Evolutionary conservation across 2,113 vertebrate species (phyloP).

Genomic region (Thomomys bottae): DNA sequence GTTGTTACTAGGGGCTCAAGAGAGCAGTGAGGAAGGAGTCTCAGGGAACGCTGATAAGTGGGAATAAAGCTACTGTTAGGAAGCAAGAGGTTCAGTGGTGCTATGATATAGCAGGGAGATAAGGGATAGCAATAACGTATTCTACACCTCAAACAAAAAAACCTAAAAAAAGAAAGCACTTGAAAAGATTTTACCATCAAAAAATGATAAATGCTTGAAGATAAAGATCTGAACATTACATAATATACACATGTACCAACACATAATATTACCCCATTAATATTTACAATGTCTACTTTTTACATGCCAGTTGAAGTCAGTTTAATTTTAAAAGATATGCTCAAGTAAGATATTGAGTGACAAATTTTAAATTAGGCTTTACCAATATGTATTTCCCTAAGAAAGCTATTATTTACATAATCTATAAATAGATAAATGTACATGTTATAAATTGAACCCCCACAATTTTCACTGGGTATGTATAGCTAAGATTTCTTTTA

Average conservation of each 20-base stretch:
- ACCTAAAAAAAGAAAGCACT: not conserved
- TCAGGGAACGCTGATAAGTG: not conserved
- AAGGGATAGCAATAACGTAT: too few relatives aligned
- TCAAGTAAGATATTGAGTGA: not conserved
- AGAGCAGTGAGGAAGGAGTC: not conserved
- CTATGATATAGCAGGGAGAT: too few relatives aligned
- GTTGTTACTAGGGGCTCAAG: not conserved
- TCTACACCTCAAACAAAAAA: too few relatives aligned
- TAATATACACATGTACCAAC: not conserved
- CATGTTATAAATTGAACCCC: not conserved
- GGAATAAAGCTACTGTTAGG: too few relatives aligned
- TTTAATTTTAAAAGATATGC: not conserved
- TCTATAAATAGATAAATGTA: constrained; percentile 34
- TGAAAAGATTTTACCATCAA: not conserved
- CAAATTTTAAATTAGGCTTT: constrained; percentile 42
- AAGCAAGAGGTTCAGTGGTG: too few relatives aligned
- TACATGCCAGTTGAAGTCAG: not conserved
- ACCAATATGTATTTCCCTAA: constrained; percentile 33
- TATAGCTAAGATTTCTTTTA: constrained; percentile 7
- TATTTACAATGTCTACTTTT: not conserved
- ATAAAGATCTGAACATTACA: not conserved
- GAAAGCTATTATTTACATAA: not conserved
- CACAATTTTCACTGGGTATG: not conserved
- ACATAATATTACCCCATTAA: not conserved
- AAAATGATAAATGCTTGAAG: not conserved